Conservation (phyloP, 1,140 invertebrate species). For the Polyergus mexicanus region DNA sequence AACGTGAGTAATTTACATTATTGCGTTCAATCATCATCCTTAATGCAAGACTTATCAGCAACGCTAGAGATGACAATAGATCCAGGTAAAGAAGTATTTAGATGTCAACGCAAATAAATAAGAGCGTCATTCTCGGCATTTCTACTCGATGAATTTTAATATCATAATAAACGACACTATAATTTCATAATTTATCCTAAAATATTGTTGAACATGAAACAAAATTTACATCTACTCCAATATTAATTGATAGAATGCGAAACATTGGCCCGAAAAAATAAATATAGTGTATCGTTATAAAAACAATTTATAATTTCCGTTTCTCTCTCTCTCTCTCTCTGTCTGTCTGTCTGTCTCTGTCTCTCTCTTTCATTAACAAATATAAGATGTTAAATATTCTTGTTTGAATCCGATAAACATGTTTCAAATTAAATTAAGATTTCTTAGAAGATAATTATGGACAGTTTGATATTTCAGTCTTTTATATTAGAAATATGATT, state of each 20-base stretch:
- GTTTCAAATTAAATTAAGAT: conserved; percentile 36
- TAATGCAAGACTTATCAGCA: not conserved
- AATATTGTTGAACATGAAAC: not conserved
- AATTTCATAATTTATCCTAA: not conserved
- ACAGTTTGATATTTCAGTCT: not conserved
- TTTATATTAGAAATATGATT: not conserved
- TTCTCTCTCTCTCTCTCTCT: not conserved
- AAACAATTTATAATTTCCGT: not conserved
- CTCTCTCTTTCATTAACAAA: conserved; percentile 3
- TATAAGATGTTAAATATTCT: conserved; percentile 23
- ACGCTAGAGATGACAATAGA: not conserved
- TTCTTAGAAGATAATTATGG: not conserved
- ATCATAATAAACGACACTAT: not conserved
- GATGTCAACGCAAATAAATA: conserved; percentile 9
- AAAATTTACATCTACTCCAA: not conserved
- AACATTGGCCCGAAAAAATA: too few species aligned
- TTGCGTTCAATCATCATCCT: not conserved
- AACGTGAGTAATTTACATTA: conserved; percentile 4
- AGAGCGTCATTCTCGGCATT: not conserved
- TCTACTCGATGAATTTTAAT: conserved; percentile 9
- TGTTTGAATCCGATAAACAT: conserved; percentile 4
- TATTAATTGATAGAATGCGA: not conserved
- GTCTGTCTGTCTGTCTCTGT: not conserved
- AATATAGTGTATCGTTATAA: not conserved
- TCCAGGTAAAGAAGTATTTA: conserved; percentile 2